These are phyloP conservation scores for Epicampocera succincta DNA, from an alignment of 2,888 invertebrate species.

Conservation along the genomic window DNA sequence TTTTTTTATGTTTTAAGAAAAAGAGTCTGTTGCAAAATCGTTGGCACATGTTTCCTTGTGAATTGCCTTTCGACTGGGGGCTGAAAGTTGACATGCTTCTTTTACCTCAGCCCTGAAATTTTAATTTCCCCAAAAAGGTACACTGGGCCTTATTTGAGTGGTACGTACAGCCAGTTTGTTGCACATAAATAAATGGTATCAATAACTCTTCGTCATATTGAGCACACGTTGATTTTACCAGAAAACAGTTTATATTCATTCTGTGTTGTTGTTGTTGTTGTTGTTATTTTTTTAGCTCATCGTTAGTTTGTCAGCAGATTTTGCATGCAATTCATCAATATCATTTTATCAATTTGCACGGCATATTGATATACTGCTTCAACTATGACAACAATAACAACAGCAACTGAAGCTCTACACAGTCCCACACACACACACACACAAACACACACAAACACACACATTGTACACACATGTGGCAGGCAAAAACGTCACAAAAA, in stretches of 20 bases:
- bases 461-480: not conserved
- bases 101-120: not conserved
- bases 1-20: no score
- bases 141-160: slow-evolving; percentile 18
- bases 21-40: no score
- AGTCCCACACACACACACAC: no score
- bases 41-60: no score
- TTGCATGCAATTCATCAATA: slow-evolving; percentile 79
- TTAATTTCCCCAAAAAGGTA: not conserved
- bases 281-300: slow-evolving; percentile 34
- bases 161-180: not conserved
- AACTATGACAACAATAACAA: slow-evolving; percentile 34
- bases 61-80: not conserved
- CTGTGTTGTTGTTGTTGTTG: not conserved
- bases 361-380: slow-evolving; percentile 72
- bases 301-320: slow-evolving; percentile 66
- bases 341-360: slow-evolving; percentile 80
- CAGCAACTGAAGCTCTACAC: slow-evolving; percentile 14
- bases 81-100: not conserved
- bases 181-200: slow-evolving; percentile 29
- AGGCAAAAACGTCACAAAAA: slow-evolving; percentile 21
- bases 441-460: no score
- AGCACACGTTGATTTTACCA: slow-evolving; percentile 19
- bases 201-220: slow-evolving; percentile 17
- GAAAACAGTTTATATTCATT: slow-evolving; percentile 56